Evolutionary conservation across 2,113 vertebrate genomes (phyloP).

Genomic region (Myotis brandtii): DNA sequence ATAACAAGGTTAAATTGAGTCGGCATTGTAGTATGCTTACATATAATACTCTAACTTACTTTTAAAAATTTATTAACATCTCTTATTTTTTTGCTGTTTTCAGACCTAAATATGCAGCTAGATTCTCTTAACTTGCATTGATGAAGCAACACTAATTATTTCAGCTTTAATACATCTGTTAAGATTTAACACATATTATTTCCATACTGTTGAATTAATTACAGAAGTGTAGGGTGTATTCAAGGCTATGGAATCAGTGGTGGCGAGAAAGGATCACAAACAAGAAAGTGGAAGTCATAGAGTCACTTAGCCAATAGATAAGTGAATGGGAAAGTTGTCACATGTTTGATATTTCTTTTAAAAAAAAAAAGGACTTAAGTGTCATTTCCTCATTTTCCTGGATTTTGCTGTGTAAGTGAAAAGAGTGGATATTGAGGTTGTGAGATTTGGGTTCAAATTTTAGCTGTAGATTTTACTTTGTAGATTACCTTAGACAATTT

Average conservation of each 20-base stretch:
- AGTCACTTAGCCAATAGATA: neutral
- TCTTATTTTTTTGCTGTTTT: slow-evolving; percentile 1
- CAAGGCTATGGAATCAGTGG: neutral
- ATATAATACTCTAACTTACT: neutral
- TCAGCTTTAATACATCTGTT: neutral
- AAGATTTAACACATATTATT: neutral
- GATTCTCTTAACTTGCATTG: neutral
- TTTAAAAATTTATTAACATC: neutral
- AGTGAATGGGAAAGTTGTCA: slow-evolving; percentile 18
- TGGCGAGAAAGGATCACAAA: neutral
- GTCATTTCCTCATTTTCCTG: neutral
- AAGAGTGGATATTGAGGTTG: neutral
- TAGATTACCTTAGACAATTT: neutral
- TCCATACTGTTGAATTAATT: neutral
- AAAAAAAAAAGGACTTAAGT: neutral
- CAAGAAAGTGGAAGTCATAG: neutral
- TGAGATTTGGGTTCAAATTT: neutral
- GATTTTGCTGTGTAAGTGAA: neutral
- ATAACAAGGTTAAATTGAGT: neutral
- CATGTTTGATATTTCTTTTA: neutral
- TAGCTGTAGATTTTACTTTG: neutral
- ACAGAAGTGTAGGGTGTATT: neutral
- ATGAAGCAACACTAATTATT: neutral
- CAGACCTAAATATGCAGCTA: neutral
- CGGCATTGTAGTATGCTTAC: neutral